Evolutionary conservation across 2,888 invertebrate species (phyloP).

Genomic region (Chymomyza amoena): DNA sequence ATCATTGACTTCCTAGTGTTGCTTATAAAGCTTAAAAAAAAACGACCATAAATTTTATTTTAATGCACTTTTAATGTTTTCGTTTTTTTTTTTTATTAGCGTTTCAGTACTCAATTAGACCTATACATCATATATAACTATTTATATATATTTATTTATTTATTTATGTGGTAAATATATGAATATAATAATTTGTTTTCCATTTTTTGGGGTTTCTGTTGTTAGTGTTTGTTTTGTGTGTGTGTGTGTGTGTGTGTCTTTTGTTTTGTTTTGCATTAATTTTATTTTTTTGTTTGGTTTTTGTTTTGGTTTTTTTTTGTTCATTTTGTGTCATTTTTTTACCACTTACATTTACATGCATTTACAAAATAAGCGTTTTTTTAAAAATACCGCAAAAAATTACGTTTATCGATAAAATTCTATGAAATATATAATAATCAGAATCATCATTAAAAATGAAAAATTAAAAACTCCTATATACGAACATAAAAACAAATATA

Average conservation of each 20-base stretch:
- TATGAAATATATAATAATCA: conserved; percentile 46
- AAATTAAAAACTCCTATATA: conserved; percentile 58
- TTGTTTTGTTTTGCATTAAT: conserved; percentile 10
- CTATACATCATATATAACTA: conserved; percentile 72
- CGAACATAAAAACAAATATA: conserved; percentile 70
- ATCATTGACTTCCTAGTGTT: too few relatives aligned
- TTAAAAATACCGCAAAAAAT: conserved; percentile 78
- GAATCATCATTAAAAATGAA: conserved; percentile 52
- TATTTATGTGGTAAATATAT: conserved; percentile 68
- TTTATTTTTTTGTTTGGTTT: conserved; percentile 16
- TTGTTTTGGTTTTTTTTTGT: conserved; percentile 41
- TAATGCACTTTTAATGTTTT: conserved; percentile 66
- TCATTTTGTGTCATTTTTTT: conserved; percentile 36
- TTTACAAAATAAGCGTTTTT: conserved; percentile 79
- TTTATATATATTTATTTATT: conserved; percentile 62
- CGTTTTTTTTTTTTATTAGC: conserved; percentile 63
- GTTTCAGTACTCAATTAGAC: conserved; percentile 67
- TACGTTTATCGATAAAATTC: conserved; percentile 77
- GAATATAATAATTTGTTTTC: conserved; percentile 67
- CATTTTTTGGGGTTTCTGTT: neutral
- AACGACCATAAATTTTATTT: conserved; percentile 27
- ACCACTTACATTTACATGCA: conserved; percentile 78
- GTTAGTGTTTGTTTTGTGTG: conserved; percentile 14
- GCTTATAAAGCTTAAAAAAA: neutral
- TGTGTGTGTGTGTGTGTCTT: too few relatives aligned